These are phyloP conservation scores for Phrixothrix hirtus DNA, from an alignment of 2,888 invertebrate species.

Conservation along the genomic window DNA sequence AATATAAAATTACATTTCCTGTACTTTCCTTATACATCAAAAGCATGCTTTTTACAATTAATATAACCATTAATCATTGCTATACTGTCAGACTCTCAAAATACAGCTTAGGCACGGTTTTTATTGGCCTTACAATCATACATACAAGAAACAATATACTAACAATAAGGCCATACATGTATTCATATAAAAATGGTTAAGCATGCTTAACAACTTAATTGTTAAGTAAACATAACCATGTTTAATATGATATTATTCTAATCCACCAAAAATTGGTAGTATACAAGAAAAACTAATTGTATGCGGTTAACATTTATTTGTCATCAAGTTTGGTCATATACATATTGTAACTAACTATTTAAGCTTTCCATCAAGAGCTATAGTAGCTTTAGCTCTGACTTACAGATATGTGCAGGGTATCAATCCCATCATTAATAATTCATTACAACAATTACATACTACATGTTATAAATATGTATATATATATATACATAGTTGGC, in stretches of 20 bases:
- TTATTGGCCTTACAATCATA: constrained; percentile 30
- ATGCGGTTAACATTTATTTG: constrained; percentile 12
- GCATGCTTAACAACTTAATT: neutral
- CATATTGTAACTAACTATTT: too few species aligned
- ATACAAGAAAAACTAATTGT: neutral
- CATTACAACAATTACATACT: neutral
- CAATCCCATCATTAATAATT: too few species aligned
- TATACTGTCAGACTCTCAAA: constrained; percentile 30
- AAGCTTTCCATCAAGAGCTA: too few species aligned
- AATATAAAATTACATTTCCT: too few species aligned
- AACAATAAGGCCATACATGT: neutral
- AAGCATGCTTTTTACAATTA: too few species aligned
- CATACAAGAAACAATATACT: neutral
- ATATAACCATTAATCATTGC: constrained; percentile 9
- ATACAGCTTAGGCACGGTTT: constrained; percentile 40
- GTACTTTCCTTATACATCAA: too few species aligned
- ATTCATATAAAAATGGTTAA: neutral
- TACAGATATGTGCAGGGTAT: too few species aligned
- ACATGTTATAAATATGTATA: constrained; percentile 1
- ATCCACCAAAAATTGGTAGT: neutral
- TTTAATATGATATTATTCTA: too few species aligned
- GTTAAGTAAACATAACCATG: too few species aligned
- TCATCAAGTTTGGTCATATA: constrained; percentile 22
- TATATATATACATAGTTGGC: constrained; percentile 25
- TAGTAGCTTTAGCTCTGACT: too few species aligned